Conservation (phyloP, 2,797 vertebrate genomes). For the Sebastes diaconus region DNA sequence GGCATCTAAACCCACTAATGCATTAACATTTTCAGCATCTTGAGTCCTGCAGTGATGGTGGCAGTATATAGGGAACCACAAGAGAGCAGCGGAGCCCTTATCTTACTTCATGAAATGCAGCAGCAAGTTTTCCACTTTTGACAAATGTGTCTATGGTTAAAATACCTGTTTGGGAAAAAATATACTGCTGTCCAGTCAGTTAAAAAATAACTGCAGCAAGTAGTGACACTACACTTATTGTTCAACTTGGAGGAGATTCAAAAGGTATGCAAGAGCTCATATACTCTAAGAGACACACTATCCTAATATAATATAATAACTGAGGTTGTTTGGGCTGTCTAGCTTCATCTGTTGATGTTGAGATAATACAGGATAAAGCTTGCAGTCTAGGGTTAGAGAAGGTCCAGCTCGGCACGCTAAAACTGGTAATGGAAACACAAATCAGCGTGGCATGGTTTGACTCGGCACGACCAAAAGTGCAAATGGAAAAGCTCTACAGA, state of each 20-base stretch:
- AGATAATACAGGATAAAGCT: neutral
- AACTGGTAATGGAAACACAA: neutral
- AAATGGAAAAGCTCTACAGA: neutral
- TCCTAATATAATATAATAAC: neutral
- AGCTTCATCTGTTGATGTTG: neutral
- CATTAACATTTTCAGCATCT: constrained; percentile 7
- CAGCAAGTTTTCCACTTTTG: neutral
- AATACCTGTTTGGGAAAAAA: neutral
- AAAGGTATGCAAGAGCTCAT: neutral
- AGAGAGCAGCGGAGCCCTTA: constrained; percentile 37
- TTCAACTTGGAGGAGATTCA: neutral
- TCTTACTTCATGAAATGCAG: neutral
- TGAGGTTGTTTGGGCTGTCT: neutral
- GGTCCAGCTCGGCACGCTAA: too few relatives aligned
- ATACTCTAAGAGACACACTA: neutral
- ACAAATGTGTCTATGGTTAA: neutral
- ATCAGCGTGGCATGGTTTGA: neutral
- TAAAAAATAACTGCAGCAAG: neutral
- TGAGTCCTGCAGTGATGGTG: neutral
- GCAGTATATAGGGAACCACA: constrained; percentile 14
- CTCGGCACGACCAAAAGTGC: too few relatives aligned
- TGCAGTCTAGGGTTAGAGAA: neutral
- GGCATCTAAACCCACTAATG: constrained; percentile 9
- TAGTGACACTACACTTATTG: neutral
- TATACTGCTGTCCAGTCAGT: neutral